These are phyloP conservation scores for Cyanocitta stelleri DNA, from an alignment of 2,113 vertebrate genomes.

Conservation along the genomic window DNA sequence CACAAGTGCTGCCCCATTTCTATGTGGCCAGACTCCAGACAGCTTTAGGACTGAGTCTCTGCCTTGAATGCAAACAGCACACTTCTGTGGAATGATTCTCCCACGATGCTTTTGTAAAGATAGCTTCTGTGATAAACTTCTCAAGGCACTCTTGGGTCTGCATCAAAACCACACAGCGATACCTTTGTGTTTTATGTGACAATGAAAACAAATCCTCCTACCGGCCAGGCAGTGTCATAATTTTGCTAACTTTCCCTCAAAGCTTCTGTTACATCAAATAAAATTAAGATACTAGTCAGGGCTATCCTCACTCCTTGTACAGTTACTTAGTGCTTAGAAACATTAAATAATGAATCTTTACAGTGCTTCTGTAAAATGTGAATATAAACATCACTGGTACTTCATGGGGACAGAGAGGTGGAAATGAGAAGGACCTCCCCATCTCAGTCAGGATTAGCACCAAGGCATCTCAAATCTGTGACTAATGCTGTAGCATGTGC, in stretches of 20 bases:
- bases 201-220: not conserved
- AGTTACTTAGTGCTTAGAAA: not conserved
- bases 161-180: not conserved
- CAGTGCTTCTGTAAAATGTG: not conserved
- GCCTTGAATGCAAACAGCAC: not conserved
- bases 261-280: not conserved
- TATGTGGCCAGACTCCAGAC: not conserved
- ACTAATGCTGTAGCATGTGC: not conserved
- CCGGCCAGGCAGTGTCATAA: fast-evolving
- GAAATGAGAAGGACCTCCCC: not conserved
- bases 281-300: not conserved
- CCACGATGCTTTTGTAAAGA: not conserved
- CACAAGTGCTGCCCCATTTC: not conserved
- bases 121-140: not conserved
- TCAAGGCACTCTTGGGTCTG: not conserved
- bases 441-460: not conserved
- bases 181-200: not conserved
- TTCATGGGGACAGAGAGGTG: not conserved
- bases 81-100: not conserved
- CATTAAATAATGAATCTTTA: not conserved
- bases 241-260: not conserved
- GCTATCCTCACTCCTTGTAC: not conserved
- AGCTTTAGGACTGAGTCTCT: not conserved
- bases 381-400: not conserved
- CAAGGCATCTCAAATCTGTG: not conserved